These are phyloP conservation scores for Crotophaga sulcirostris DNA, from an alignment of 2,113 vertebrate genomes.

Conservation along the genomic window DNA sequence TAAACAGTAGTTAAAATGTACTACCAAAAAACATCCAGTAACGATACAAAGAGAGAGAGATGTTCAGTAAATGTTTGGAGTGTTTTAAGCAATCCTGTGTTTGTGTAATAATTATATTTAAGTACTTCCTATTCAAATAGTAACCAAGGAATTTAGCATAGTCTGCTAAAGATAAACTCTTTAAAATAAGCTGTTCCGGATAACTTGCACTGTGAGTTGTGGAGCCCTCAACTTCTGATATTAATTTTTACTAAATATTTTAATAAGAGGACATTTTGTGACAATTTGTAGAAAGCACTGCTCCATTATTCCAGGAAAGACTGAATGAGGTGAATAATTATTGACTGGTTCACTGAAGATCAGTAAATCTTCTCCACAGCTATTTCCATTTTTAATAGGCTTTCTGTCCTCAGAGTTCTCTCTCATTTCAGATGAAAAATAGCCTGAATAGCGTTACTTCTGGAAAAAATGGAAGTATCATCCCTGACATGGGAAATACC, in stretches of 20 bases:
- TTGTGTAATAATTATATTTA: not conserved
- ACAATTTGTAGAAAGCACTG: not conserved
- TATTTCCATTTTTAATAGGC: not conserved
- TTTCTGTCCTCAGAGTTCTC: not conserved
- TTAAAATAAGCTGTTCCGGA: not conserved
- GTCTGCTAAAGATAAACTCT: not conserved
- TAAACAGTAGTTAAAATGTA: not conserved
- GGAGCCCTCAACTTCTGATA: accelerated
- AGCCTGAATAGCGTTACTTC: not conserved
- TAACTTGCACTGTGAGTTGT: not conserved
- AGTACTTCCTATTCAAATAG: not conserved
- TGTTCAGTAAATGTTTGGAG: not conserved
- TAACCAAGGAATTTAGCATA: not conserved
- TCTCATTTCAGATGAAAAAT: not conserved
- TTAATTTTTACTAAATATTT: not conserved
- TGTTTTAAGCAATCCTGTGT: not conserved
- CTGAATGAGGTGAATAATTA: not conserved
- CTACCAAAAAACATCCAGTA: not conserved
- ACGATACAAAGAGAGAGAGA: not conserved
- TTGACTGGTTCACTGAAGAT: not conserved
- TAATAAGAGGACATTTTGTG: not conserved
- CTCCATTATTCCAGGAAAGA: not conserved
- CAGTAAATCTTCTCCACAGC: not conserved
- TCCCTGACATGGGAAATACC: not conserved
- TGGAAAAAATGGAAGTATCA: not conserved